phyloP scores from a whole-genome alignment of 2,888 invertebrate species.

The Hipparchia semele region DNA sequence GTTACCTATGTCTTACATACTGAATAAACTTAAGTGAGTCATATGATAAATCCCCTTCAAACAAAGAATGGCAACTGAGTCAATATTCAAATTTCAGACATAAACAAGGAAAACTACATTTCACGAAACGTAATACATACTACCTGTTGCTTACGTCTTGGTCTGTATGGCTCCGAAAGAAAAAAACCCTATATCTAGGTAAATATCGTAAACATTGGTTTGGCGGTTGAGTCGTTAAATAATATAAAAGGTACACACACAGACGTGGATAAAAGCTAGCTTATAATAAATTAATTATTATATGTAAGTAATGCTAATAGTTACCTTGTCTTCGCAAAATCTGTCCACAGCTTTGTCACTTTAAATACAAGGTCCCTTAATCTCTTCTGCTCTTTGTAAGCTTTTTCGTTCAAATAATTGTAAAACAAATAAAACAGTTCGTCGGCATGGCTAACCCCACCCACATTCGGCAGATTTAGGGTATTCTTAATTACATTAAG shows the following conservation, averaged over 20 bases:
- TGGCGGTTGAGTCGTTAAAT: too few relatives aligned
- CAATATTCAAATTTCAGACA: background rate
- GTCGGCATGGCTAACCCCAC: constrained; percentile 75
- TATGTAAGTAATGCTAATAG: background rate
- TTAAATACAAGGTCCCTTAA: constrained; percentile 55
- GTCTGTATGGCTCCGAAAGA: too few relatives aligned
- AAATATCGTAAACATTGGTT: too few relatives aligned
- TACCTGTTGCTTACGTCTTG: background rate
- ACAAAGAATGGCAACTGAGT: background rate
- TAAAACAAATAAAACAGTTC: constrained; percentile 76
- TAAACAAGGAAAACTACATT: background rate
- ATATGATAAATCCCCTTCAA: background rate
- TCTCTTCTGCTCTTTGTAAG: constrained; percentile 52
- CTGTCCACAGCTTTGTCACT: constrained; percentile 61
- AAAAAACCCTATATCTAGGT: too few relatives aligned
- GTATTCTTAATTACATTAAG: constrained; percentile 57
- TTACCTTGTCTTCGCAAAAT: constrained; percentile 69
- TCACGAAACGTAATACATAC: background rate
- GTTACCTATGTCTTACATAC: too few relatives aligned
- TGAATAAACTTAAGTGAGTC: background rate
- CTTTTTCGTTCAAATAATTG: constrained; percentile 55
- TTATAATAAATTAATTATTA: too few relatives aligned
- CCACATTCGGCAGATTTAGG: constrained; percentile 44
- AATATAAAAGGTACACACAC: too few relatives aligned
- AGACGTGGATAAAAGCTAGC: too few relatives aligned